These are phyloP conservation scores for Cerastoderma edule DNA, from an alignment of 2,888 invertebrate genomes.

Conservation along the genomic window DNA sequence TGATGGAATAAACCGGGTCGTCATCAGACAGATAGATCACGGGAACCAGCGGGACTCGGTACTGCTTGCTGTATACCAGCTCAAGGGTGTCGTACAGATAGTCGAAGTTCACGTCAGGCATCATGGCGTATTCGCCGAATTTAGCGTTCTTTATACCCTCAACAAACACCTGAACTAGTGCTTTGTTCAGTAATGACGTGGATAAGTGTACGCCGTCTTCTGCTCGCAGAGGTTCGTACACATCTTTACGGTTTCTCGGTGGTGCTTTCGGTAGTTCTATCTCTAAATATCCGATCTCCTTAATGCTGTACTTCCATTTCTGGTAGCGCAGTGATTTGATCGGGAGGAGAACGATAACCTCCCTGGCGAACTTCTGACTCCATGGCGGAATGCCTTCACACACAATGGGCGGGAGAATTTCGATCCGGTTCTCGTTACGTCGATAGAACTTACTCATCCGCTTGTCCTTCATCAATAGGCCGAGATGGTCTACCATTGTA, in stretches of 20 bases:
- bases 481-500: conserved; percentile 45
- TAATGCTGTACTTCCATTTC: conserved; percentile 44
- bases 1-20: conserved; percentile 54
- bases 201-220: conserved; percentile 72
- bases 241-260: conserved; percentile 33
- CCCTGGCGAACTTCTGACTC: conserved; percentile 46
- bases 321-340: conserved; percentile 53
- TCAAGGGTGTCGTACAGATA: conserved; percentile 56
- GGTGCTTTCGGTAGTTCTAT: conserved; percentile 45
- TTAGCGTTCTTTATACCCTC: conserved; percentile 59
- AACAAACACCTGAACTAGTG: conserved; percentile 65
- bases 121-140: conserved; percentile 50
- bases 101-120: conserved; percentile 56
- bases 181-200: conserved; percentile 66
- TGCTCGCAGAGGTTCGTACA: conserved; percentile 60
- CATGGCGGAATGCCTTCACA: conserved; percentile 55
- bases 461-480: conserved; percentile 52
- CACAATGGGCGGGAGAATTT: conserved; percentile 45
- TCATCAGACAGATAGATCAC: conserved; percentile 50
- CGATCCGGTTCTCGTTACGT: conserved; percentile 51
- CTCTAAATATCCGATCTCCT: conserved; percentile 48
- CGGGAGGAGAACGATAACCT: conserved; percentile 48
- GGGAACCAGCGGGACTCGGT: conserved; percentile 51
- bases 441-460: conserved; percentile 43
- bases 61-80: conserved; percentile 54